Evolutionary conservation across 1,140 invertebrate genomes (phyloP), one percentile per base, ranked within the genome.

Genomic region (Euwallacea fornicatus): DNA sequence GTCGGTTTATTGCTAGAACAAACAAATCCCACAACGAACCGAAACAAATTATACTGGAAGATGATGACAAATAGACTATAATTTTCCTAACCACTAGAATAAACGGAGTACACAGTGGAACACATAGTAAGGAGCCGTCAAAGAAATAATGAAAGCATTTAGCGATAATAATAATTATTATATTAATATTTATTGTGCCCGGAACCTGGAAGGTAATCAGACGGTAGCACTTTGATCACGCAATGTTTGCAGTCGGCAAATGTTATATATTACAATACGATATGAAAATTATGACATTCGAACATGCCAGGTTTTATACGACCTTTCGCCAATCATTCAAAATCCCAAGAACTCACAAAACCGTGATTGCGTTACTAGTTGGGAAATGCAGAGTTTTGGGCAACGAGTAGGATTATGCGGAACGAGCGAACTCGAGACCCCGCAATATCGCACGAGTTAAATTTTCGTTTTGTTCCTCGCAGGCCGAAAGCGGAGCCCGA

Each of bases 161-260:
- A 63, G 61, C 61, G 61, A 46, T 63, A 63, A 63, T 33, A 33
- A 33, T 63, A 47, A 63, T 63, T 63, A 47, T 63, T 61, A 42
- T 61, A 61, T 61, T 61, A 61, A 61, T 61, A 61, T 61, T 61
- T 61, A 61, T 61, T 61, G 59, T 42, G 42, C 11, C 33, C 59
- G 41, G 59, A 61, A 61, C 42, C 8, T 61, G 15, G 15, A 15
- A 11, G 16, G 59, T 33, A 33, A 61, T 11, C 7, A 60, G 58
- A 60, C 61, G 61, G 61, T 63, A 63, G 61, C 61, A 63, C 44
- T 63, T 63, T 63, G 42, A 47, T 63, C 61, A 63, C 42, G 61
- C 42, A 16, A 63, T 13, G 7, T 47, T 63, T 63, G 21, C 21
- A 33, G 21, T 33, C 21, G 21, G 21, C 21, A 33, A 33, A 33